Conservation (phyloP, 2,888 invertebrate species). For the Nomada goodeniana region DNA sequence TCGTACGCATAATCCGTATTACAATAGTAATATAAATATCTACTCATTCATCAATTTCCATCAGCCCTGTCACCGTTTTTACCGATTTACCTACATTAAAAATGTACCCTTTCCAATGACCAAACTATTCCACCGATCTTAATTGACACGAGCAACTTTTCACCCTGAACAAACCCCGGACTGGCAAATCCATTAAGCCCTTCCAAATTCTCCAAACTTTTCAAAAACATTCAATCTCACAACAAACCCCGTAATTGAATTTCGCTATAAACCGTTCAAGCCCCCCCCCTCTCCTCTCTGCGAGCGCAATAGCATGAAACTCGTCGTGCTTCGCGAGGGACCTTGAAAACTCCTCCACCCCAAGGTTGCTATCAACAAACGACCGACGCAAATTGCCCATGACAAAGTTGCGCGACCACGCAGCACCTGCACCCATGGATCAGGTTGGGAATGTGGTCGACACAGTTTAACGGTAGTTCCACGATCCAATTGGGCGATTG, state of each 20-base stretch:
- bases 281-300: neutral
- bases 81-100: too few relatives aligned
- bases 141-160: neutral
- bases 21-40: too few relatives aligned
- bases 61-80: too few relatives aligned
- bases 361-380: conserved; percentile 20
- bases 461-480: conserved; percentile 37
- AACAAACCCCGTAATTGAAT: neutral
- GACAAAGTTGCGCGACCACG: conserved; percentile 40
- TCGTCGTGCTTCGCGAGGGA: neutral
- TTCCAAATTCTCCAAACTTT: neutral
- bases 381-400: conserved; percentile 49
- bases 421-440: conserved; percentile 31
- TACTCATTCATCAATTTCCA: too few relatives aligned
- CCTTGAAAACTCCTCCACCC: conserved; percentile 35
- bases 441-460: conserved; percentile 27
- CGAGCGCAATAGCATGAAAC: conserved; percentile 14
- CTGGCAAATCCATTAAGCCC: neutral
- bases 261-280: conserved; percentile 3
- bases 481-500: conserved; percentile 49
- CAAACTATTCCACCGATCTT: neutral
- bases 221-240: neutral
- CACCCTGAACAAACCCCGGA: neutral
- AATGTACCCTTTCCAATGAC: too few relatives aligned
- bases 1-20: too few relatives aligned